phyloP scores from a whole-genome alignment of 2,113 vertebrate species.

The Pteruthius melanotis region DNA sequence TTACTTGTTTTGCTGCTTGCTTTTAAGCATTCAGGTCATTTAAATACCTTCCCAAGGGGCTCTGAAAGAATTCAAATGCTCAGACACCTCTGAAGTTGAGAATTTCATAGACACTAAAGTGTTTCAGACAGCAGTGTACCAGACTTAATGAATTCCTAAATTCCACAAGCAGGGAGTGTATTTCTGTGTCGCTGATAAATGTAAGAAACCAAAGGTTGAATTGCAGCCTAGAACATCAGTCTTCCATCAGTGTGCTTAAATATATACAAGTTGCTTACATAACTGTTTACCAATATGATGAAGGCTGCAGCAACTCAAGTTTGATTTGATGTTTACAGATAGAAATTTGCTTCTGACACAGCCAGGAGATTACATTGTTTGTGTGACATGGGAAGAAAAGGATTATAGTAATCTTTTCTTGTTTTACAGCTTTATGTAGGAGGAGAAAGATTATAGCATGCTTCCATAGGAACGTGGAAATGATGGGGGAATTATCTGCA shows the following conservation, averaged over 20 bases:
- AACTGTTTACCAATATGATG: not conserved
- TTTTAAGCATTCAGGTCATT: not conserved
- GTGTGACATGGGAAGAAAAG: conserved; percentile 4
- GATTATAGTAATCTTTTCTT: conserved; percentile 44
- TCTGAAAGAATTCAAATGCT: not conserved
- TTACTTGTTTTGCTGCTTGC: not conserved
- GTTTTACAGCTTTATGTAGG: conserved; percentile 14
- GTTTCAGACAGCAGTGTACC: not conserved
- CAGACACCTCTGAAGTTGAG: not conserved
- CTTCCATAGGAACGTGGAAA: conserved; percentile 22
- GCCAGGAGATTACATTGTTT: conserved; percentile 18
- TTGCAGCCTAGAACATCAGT: not conserved
- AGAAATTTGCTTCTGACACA: conserved; percentile 12
- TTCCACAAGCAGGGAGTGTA: not conserved
- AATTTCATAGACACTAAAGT: too few relatives aligned
- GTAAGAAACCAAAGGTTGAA: not conserved
- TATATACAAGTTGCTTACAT: not conserved
- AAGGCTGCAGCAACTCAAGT: not conserved
- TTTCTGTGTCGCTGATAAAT: not conserved
- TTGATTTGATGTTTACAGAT: not conserved
- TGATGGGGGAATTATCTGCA: not conserved
- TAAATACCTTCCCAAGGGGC: not conserved
- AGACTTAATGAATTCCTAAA: not conserved
- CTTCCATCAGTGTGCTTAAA: not conserved
- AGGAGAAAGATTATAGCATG: not conserved